Base-by-base conservation (phyloP, 2,797 vertebrate species). In the Rhabdomys pumilio region DNA sequence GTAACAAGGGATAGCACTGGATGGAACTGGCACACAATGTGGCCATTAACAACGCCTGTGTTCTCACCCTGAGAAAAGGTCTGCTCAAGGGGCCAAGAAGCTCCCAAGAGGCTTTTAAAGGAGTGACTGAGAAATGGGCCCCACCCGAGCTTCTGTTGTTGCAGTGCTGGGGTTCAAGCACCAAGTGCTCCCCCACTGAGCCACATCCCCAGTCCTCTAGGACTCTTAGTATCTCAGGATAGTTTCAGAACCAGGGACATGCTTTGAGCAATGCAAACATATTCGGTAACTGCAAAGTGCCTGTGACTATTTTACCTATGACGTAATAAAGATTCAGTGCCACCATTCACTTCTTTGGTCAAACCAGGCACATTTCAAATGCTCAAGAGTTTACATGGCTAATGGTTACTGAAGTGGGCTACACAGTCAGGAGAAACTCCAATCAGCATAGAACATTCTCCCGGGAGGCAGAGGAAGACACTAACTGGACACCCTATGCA, bases 1-100 rank as follows among this genome's bases (percentile, higher is more conserved):
- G 63, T 22, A 2, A 22, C 0, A 8, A 38, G 2, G 19, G 63
- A 24, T 0, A 19, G 19, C 12, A 24, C 3, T 12, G 41, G 53
- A 29, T 14, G 63, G 86, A 89, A 31, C 1, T n/a, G 15, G 53
- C 24, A 10, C 4, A 41, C 1, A 29, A 53, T 59, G 4, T 15
- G 29, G 63, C 72, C 47, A 79, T 12, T 7, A 57, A 84, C 86
- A 86, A 50, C 20, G 38, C 61, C 50, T 3, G 12, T 69, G 50
- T 61, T 67, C 55, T 73, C 44, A 50, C 77, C 34, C 87, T 26
- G 61, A 55, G 29, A 47, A 77, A 89, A 81, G 22, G 80, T 29
- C 63, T 50, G 44, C 14, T 24, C n/a, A 17, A 29, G 38, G 12
- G 24, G 24, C 38, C 24, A 44, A 59, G 55, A 82, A 0, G 80